Evolutionary conservation across 2,113 vertebrate genomes (phyloP), one percentile per base, ranked within the genome.

Genomic region (Pterocles gutturalis): DNA sequence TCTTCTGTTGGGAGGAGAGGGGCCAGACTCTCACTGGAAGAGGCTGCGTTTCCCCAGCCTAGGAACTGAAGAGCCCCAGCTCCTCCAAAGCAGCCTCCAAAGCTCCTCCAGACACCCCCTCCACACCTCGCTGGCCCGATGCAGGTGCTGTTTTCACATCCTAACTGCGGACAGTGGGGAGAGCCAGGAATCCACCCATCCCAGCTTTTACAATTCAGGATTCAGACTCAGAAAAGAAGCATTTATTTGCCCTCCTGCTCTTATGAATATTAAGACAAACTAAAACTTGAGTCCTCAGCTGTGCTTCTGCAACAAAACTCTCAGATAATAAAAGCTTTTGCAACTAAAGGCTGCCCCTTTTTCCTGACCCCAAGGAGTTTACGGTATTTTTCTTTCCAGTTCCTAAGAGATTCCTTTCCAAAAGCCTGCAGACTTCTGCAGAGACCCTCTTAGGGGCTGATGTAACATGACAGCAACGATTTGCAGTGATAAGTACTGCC

Each of bases 401-500:
- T 79, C 48, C 60, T 46, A 38, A 33, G 10, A 72, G 58, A 72
- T 43, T 77, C 2, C 17, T 65, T 83, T 88, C 66, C 49, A 78
- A 69, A 91, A 78, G 85, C 29, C 73, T 57, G 17, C 29, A 36
- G 62, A 5, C 36, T 79, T 48, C 66, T 26, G 33, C 43, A 3
- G 5, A 78, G 45, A 25, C 13, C 36, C 17, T 26, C 14, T 18
- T 15, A 16, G 36, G 28, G 19, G 18, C 70, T 60, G 61, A n/a
- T n/a, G 17, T 34, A 48, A 71, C 1, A 1, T 2, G 1, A 28
- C 21, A 43, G 31, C 69, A 49, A 11, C 26, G 31, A 9, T 61
- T 53, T 5, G 9, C 2, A 0, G 48, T 17, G 43, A 58, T 2
- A 1, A 0, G 4, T 25, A 11, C 57, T 87, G 69, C 77, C 7